Conservation (phyloP, 2,797 vertebrate genomes). For the Halcyon leucocephala region DNA sequence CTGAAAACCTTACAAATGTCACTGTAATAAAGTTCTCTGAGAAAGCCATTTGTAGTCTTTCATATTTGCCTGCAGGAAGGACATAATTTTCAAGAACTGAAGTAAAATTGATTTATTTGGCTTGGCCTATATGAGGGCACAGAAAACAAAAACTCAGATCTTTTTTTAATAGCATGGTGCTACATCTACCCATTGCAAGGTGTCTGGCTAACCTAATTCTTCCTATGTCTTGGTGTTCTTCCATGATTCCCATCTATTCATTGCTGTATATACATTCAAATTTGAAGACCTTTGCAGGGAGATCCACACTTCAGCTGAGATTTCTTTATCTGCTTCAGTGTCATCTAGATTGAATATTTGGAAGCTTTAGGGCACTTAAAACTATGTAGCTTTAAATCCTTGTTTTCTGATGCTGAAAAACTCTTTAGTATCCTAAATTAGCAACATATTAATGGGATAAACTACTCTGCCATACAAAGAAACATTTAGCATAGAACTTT, state of each 20-base stretch:
- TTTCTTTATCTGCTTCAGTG: neutral
- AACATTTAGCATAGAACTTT: neutral
- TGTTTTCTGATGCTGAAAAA: neutral
- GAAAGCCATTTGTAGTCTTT: neutral
- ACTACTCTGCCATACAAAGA: neutral
- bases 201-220: neutral
- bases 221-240: neutral
- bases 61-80: neutral
- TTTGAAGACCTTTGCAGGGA: neutral
- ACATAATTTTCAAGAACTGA: neutral
- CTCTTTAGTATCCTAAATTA: neutral
- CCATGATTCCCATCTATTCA: neutral
- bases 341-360: neutral
- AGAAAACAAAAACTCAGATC: neutral
- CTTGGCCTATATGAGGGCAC: neutral
- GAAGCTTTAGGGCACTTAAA: neutral
- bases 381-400: neutral
- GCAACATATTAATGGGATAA: neutral
- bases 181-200: neutral
- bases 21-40: neutral
- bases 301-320: neutral
- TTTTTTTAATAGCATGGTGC: neutral
- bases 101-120: neutral
- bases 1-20: neutral
- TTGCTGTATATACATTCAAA: neutral